Conservation (phyloP, 2,888 invertebrate genomes). For the Tetanocera ferruginea region DNA sequence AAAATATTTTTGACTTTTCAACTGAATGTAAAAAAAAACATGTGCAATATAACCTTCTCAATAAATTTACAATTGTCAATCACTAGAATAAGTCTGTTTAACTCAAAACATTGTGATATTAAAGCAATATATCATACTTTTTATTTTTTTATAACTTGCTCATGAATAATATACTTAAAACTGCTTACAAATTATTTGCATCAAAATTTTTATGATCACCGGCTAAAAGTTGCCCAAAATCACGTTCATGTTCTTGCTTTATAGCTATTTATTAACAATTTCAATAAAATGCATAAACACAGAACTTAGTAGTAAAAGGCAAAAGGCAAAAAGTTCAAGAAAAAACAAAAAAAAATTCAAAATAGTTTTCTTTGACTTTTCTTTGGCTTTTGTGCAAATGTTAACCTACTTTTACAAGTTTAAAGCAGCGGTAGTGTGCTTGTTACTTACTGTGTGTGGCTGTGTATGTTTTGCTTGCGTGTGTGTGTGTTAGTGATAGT, state of each 20-base stretch:
- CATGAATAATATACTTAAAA: too few species aligned
- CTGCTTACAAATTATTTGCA: too few species aligned
- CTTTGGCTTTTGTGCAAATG: conserved; percentile 40
- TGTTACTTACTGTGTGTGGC: conserved; percentile 25
- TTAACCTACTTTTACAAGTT: conserved; percentile 46
- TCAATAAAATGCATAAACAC: conserved; percentile 20
- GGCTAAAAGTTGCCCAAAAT: not conserved
- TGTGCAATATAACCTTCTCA: too few species aligned
- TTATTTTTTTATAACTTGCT: too few species aligned
- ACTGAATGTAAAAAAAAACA: too few species aligned
- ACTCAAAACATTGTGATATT: too few species aligned
- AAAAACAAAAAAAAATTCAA: conserved; percentile 49
- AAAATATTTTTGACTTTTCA: too few species aligned
- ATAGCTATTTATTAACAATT: not conserved
- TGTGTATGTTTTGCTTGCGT: conserved; percentile 12
- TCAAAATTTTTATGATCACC: not conserved
- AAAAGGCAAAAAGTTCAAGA: not conserved
- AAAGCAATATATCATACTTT: too few species aligned
- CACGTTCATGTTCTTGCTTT: not conserved
- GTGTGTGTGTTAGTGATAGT: conserved; percentile 18
- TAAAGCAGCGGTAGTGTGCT: conserved; percentile 24
- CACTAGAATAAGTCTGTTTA: too few species aligned
- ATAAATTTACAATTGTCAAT: too few species aligned
- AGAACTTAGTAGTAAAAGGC: not conserved
- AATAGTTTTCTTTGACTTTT: conserved; percentile 51